Base-by-base conservation (phyloP, 64 coral and sea anemone genomes). In the Pocillopora damicornis region DNA sequence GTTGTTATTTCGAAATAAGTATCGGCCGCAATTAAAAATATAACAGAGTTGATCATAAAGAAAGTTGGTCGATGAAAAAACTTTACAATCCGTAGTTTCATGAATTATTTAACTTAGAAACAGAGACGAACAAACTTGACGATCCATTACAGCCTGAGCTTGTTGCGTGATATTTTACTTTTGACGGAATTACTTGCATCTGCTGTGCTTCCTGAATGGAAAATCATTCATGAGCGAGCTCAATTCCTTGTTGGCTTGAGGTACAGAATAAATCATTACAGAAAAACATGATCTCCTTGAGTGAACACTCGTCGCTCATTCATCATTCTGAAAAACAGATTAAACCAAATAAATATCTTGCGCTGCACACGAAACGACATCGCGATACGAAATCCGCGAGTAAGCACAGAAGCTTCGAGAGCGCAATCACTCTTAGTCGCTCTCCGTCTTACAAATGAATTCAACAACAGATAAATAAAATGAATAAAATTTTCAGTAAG, bases 251-350 rank as follows among this genome's bases (percentile, higher is more conserved):
- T 17, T 9, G 30, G 0, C 26, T 36, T 15, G 17, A 23, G 37
- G 35, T 15, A 63, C 15, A 25, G 6, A 8, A n/a, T 79, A 22
- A 60, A 37, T 77, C 11, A 80, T 80, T 0, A 30, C 17, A 6
- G 78, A 15, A 63, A 60, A 8, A 51, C 56, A 13, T 23, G 1
- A 13, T 61, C 14, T 60, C 5, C 13, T 10, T 7, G 18, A 12
- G 15, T 15, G 18, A 36, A 63, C 10, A 22, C 67, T 66, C 9
- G 61, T 45, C 15, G 35, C 18, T 83, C 11, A n/a, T 67, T 35
- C 15, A 1, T 83, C 80, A 83, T 66, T 83, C 80, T 83, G 80
- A 67, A 83, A 83, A 17, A 79, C 13, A 26, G 0, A 83, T 56
- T 56, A 9, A 77, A 71, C 7, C 67, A 23, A 71, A 71, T 23